Percentiles rank a stretch among this genome's conserved stretches.
Evolutionary conservation across 2,113 vertebrate species (phyloP).

Genomic region (Ascaphus truei): DNA sequence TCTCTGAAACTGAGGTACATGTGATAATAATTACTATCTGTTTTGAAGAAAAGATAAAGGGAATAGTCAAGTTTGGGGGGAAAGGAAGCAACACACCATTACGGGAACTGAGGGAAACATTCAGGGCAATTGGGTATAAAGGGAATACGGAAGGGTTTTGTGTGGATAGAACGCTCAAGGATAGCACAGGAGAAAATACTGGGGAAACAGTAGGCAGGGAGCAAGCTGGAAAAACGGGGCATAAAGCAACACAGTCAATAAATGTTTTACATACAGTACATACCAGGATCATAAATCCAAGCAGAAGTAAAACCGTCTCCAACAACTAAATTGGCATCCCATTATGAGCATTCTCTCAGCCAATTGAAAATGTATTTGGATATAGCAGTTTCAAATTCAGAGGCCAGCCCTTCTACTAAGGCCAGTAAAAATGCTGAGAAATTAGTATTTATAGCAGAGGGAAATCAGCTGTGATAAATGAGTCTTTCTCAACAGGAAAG

Average conservation of each 20-base stretch:
- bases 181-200: slow-evolving; percentile 9
- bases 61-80: too few relatives aligned
- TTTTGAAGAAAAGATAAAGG: too few relatives aligned
- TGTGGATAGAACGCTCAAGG: background rate
- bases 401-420: background rate
- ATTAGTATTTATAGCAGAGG: background rate
- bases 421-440: slow-evolving; percentile 5
- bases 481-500: background rate
- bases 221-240: background rate
- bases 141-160: background rate
- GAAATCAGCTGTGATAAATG: slow-evolving; percentile 5
- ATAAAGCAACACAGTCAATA: background rate
- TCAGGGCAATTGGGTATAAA: too few relatives aligned
- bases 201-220: background rate
- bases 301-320: slow-evolving; percentile 11
- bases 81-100: too few relatives aligned
- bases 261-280: slow-evolving; percentile 11
- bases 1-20: too few relatives aligned
- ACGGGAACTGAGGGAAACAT: too few relatives aligned
- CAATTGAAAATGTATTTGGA: slow-evolving; percentile 10
- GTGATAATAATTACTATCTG: too few relatives aligned
- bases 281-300: background rate
- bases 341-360: slow-evolving; percentile 1
- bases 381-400: slow-evolving; percentile 2
- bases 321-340: background rate